Conservation (phyloP, 2,113 vertebrate species). For the Tichodroma muraria region DNA sequence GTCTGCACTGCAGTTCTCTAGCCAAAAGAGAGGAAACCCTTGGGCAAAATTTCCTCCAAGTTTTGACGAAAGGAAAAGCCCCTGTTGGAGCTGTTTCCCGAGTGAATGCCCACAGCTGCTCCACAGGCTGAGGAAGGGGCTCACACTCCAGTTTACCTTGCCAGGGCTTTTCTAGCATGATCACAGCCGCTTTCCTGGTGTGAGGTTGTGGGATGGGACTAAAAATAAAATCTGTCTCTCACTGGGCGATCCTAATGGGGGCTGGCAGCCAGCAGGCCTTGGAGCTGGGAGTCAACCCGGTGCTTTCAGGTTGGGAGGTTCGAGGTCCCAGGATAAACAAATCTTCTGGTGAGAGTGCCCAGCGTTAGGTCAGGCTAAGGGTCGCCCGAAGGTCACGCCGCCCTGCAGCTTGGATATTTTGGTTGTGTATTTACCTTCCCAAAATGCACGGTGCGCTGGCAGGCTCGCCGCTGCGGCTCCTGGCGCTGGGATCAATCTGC, state of each 20-base stretch:
- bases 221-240: conserved; percentile 23
- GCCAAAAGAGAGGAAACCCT: not conserved
- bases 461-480: fast-evolving
- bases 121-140: not conserved
- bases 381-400: conserved; percentile 85
- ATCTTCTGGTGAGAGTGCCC: conserved; percentile 81
- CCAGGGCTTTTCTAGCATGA: not conserved
- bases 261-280: conserved; percentile 38
- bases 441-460: conserved; percentile 4
- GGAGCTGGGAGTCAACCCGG: conserved; percentile 25
- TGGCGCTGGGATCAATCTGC: not conserved
- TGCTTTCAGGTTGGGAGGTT: conserved; percentile 61
- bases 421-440: conserved; percentile 78
- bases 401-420: conserved; percentile 72
- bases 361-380: conserved; percentile 78
- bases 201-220: not conserved
- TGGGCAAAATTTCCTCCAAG: not conserved
- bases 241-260: not conserved
- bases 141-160: not conserved
- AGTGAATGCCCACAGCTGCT: not conserved
- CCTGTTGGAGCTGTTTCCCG: fast-evolving
- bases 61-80: not conserved
- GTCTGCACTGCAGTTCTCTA: fast-evolving
- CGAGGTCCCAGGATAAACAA: conserved; percentile 76
- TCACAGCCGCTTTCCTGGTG: fast-evolving